These are phyloP conservation scores for Odocoileus virginianus DNA, from an alignment of 2,113 vertebrate genomes.

Conservation along the genomic window DNA sequence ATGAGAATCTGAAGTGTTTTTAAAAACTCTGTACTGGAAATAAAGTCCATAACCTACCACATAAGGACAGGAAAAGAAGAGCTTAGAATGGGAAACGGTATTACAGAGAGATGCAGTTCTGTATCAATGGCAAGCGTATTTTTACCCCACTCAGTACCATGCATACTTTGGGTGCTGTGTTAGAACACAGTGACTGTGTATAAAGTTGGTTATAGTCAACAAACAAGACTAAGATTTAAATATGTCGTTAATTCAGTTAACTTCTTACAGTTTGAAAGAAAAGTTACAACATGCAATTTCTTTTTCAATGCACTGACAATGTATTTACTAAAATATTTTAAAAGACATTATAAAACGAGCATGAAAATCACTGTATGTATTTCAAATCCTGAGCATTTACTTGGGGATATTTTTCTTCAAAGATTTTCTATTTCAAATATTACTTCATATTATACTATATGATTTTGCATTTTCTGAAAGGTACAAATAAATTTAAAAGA, in stretches of 20 bases:
- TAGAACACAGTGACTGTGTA: constrained; percentile 72
- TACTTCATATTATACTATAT: not conserved
- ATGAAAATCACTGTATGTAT: constrained; percentile 39
- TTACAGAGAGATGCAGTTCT: constrained; percentile 82
- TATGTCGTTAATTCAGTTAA: constrained; percentile 71
- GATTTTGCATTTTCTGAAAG: constrained; percentile 40
- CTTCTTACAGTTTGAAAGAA: constrained; percentile 64
- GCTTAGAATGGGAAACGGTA: constrained; percentile 62
- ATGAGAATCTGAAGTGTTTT: constrained; percentile 57
- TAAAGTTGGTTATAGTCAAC: constrained; percentile 68
- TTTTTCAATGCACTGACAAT: constrained; percentile 40
- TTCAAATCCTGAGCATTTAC: constrained; percentile 43
- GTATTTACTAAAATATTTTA: constrained; percentile 48
- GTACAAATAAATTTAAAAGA: constrained; percentile 27
- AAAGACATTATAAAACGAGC: constrained; percentile 48
- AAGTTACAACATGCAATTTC: constrained; percentile 72
- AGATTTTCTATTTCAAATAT: constrained; percentile 37
- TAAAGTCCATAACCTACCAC: constrained; percentile 53
- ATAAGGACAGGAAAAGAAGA: constrained; percentile 39
- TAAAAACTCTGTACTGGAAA: constrained; percentile 62
- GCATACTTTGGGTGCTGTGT: constrained; percentile 77
- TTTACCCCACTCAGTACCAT: constrained; percentile 82
- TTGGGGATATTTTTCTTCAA: not conserved
- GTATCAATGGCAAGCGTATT: constrained; percentile 96
- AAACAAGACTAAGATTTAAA: constrained; percentile 64